These are phyloP conservation scores for Eilema depressum DNA, from an alignment of 2,888 invertebrate species.

Conservation along the genomic window DNA sequence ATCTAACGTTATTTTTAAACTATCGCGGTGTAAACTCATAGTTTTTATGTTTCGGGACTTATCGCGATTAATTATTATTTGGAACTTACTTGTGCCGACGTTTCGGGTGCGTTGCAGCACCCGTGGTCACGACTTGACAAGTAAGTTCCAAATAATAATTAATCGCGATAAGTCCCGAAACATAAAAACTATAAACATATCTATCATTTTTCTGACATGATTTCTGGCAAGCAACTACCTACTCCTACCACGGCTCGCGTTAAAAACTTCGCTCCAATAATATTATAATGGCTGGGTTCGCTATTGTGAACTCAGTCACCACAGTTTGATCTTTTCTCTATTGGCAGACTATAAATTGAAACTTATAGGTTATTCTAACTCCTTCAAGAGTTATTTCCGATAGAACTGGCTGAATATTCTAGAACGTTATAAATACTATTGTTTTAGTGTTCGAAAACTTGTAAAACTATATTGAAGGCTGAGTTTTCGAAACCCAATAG, in stretches of 20 bases:
- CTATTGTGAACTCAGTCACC: background rate
- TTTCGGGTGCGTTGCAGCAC: no score
- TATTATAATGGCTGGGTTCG: background rate
- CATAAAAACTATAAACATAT: no score
- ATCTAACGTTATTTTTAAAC: no score
- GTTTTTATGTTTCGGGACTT: no score
- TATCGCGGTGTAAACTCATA: no score
- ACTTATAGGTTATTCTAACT: background rate
- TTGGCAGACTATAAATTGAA: background rate
- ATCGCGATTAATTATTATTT: no score
- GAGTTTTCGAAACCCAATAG: background rate
- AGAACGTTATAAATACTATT: background rate
- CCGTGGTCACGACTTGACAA: no score
- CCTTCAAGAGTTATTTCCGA: background rate
- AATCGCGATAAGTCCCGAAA: no score
- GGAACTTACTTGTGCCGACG: no score
- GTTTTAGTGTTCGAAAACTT: background rate
- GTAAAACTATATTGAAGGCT: background rate
- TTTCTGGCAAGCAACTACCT: no score
- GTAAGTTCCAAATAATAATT: no score
- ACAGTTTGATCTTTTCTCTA: background rate
- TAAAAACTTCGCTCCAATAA: background rate
- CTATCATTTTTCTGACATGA: no score
- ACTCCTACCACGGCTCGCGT: background rate
- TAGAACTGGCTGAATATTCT: background rate